Evolutionary conservation across 2,888 invertebrate genomes (phyloP), one percentile per base, ranked within the genome.

Genomic region (Serrognathus titanus): DNA sequence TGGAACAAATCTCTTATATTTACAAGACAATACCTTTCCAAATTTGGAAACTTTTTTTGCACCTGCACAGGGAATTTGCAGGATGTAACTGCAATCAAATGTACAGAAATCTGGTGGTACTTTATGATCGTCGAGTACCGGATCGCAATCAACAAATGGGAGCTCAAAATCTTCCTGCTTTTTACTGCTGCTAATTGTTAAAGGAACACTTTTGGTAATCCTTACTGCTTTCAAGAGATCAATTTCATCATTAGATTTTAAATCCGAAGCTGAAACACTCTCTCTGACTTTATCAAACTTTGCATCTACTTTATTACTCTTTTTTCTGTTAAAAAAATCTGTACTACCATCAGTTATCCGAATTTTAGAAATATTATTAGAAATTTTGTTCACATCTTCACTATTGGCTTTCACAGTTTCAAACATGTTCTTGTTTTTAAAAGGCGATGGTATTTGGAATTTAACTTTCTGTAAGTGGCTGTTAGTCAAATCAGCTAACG

Each of bases 151-250:
- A 36, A 77, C 68, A 66, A 77, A 77, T 12, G 70, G 69, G 12
- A 76, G 74, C 39, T 74, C 68, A 67, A 76, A 75, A 53, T 67
- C 66, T 63, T 74, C 67, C 11, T 7, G 48, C 9, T 48, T 38
- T 49, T 64, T 58, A 58, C n/a, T 66, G 16, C 16, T 16, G 16
- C 45, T 55, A 45, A 11, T 67, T 36, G 43, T 38, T 53, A 13
- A 51, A n/a, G 70, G 66, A 9, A 58, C 48, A 57, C 68, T 70
- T 41, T 55, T 63, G 11, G 66, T 66, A 38, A 59, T 57, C 58
- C 70, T 72, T 52, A 79, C 61, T 40, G 80, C 80, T 36, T 68
- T 64, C 31, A 78, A 76, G 54, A 82, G 70, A 71, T 81, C 81
- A 49, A 82, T 78, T 41, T 59, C 16, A 10, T 46, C 13, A 46